Conservation (phyloP, 2,888 invertebrate species). For the Digitonthophagus gazella region DNA sequence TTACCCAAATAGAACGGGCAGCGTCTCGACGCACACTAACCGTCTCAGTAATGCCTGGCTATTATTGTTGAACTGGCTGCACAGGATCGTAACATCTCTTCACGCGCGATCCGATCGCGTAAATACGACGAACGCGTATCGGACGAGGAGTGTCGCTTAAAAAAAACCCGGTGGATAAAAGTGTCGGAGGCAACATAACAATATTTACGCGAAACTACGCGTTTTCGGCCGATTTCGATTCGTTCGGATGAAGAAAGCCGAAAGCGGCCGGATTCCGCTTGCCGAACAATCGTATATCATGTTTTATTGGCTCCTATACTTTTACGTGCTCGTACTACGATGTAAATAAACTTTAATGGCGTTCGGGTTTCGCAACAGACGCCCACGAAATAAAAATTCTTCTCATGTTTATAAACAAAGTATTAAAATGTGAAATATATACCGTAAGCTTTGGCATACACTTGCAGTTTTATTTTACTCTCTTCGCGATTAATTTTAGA, state of each 20-base stretch:
- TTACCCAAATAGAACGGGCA: conserved; percentile 32
- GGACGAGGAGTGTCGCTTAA: not conserved
- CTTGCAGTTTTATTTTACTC: too few relatives aligned
- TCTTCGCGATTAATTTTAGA: not conserved
- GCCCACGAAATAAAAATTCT: not conserved
- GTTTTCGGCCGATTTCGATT: not conserved
- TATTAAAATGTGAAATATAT: not conserved
- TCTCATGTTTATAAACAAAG: not conserved
- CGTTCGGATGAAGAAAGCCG: conserved; percentile 1
- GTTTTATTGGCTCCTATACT: not conserved
- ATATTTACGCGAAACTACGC: not conserved
- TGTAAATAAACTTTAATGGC: not conserved
- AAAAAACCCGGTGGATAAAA: not conserved
- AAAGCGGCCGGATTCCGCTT: not conserved
- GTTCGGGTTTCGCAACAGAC: not conserved
- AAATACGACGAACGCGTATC: not conserved
- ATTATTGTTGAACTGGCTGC: conserved; percentile 22
- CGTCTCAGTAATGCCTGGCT: conserved; percentile 17
- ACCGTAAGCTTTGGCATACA: not conserved
- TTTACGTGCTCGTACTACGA: not conserved
- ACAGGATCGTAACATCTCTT: not conserved
- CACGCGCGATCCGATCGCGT: conserved; percentile 3
- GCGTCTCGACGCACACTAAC: conserved; percentile 10
- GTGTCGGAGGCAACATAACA: too few relatives aligned
- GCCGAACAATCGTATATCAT: not conserved